phyloP scores from a whole-genome alignment of 2,113 vertebrate genomes.

The Bufo gargarizans region DNA sequence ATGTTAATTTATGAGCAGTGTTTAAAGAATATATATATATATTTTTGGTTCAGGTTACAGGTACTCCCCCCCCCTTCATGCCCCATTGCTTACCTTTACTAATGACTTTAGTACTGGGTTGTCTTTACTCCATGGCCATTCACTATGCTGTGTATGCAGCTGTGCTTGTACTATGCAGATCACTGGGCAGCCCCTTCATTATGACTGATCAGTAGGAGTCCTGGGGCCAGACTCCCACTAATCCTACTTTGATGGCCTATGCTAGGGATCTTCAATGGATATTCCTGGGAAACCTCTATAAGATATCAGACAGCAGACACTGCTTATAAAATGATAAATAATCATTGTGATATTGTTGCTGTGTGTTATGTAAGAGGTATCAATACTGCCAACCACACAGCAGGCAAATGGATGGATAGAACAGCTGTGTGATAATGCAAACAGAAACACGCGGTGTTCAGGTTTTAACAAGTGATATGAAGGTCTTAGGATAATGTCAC shows the following conservation, averaged over 20 bases:
- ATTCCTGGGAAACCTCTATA: not conserved
- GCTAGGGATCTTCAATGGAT: not conserved
- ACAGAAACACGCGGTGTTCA: constrained; percentile 38
- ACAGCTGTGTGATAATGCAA: constrained; percentile 54
- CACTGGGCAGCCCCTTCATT: not conserved
- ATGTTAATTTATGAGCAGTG: too few relatives aligned
- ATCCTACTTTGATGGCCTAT: not conserved
- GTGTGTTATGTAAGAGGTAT: not conserved
- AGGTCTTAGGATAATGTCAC: constrained; percentile 41
- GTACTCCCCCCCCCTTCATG: too few relatives aligned
- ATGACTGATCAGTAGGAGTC: not conserved
- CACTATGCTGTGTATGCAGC: not conserved
- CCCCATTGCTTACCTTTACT: too few relatives aligned
- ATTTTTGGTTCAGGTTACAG: too few relatives aligned
- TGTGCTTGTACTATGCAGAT: not conserved
- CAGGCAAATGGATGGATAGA: constrained; percentile 24
- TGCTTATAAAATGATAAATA: not conserved
- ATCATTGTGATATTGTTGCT: not conserved
- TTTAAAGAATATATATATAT: too few relatives aligned
- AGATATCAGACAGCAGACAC: not conserved
- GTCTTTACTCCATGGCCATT: too few relatives aligned
- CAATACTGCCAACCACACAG: not conserved
- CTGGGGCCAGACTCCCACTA: not conserved
- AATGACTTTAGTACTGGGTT: too few relatives aligned
- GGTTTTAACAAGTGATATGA: constrained; percentile 50